Evolutionary conservation across 1,140 invertebrate species (phyloP), one percentile per base, ranked within the genome.

Genomic region (Rhizoglyphus robini): DNA sequence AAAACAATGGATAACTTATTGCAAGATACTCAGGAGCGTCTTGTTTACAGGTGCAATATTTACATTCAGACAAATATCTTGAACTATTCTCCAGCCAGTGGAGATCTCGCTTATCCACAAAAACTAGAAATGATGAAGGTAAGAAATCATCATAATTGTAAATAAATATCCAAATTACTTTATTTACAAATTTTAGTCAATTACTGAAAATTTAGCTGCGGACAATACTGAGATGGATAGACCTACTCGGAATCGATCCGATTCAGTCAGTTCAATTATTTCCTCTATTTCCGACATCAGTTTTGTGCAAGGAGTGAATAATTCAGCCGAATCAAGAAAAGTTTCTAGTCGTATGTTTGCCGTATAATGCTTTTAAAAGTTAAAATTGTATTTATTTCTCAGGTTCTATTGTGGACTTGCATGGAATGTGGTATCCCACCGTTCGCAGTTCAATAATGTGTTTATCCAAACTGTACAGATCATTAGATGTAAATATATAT

Each of bases 361-460:
- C n/a, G 15, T 29, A 18, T 3, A 18, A 23, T 13, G 25, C n/a
- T 32, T n/a, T n/a, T n/a, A n/a, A n/a, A n/a, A n/a, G n/a, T n/a
- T n/a, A n/a, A n/a, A n/a, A n/a, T n/a, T n/a, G n/a, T n/a, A n/a
- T n/a, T n/a, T n/a, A n/a, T n/a, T n/a, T n/a, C n/a, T n/a, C 65
- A 69, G 69, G 75, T 73, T 94, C 90, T 0, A 90, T 92, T 0
- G 93, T 94, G 27, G 95, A 99, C 80, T 78, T 97, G 8, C 96
- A 99, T 77, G 96, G 95, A 0, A 96, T 99, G 92, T 99, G 96
- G 96, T 99, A 97, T 79, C 96, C 96, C 0, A 95, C 90, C 0
- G 91, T 99, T 0, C 80, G 95, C 18, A 79, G 96, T 58, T 96
- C 95, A 0, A 76, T 99, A 8, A 88, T 97, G 29, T 97, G 93